phyloP scores from a whole-genome alignment of 2,888 invertebrate species.

The Brachyopa scutellaris region DNA sequence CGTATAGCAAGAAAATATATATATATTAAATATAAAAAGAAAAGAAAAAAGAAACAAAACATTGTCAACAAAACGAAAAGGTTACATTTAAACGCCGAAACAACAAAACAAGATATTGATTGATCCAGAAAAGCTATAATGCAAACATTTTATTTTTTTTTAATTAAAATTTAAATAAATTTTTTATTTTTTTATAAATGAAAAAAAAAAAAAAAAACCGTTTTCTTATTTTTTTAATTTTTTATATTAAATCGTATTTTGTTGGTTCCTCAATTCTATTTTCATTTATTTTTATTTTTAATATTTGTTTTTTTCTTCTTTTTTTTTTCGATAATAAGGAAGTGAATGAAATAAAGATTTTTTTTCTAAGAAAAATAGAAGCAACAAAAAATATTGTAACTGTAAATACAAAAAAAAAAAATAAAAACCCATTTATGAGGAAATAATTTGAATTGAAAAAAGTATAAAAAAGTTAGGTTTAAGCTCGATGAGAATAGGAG shows the following conservation, averaged over 20 bases:
- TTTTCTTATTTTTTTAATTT: slow-evolving; percentile 25
- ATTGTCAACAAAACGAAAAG: slow-evolving; percentile 23
- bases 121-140: slow-evolving; percentile 28
- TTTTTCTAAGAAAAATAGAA: slow-evolving; percentile 41
- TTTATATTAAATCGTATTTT: slow-evolving; percentile 25
- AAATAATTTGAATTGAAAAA: slow-evolving; percentile 3
- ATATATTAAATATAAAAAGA: slow-evolving; percentile 4
- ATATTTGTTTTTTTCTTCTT: no score
- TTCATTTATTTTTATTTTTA: no score
- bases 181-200: slow-evolving; percentile 5
- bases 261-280: slow-evolving; percentile 40
- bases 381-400: background rate
- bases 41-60: slow-evolving; percentile 4
- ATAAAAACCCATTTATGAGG: background rate
- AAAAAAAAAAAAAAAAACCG: background rate
- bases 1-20: slow-evolving; percentile 35
- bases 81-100: slow-evolving; percentile 37
- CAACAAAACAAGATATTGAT: slow-evolving; percentile 50
- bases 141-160: slow-evolving; percentile 14
- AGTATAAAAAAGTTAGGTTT: background rate
- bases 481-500: background rate
- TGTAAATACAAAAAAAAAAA: slow-evolving; percentile 35
- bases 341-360: slow-evolving; percentile 15
- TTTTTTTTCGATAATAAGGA: slow-evolving; percentile 19
- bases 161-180: background rate